Conservation (phyloP, 2,888 invertebrate species). For the Laspeyria flexula region DNA sequence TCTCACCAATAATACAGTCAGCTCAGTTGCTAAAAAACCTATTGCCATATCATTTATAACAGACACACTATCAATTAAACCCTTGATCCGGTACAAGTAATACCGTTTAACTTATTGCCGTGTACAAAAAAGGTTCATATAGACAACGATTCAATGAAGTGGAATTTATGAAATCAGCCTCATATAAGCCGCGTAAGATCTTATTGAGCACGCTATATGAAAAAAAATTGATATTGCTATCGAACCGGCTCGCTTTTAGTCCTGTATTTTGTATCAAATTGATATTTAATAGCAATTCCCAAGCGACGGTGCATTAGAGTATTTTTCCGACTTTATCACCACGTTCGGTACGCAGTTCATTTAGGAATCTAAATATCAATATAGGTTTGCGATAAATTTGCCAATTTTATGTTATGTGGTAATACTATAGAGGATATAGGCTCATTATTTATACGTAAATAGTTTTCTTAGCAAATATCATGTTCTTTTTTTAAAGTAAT, state of each 20-base stretch:
- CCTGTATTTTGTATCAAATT: conserved; percentile 12
- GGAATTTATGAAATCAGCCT: conserved; percentile 9
- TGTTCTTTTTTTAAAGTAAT: too few relatives aligned
- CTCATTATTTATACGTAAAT: too few relatives aligned
- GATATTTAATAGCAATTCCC: conserved; percentile 15
- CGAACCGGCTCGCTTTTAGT: conserved; percentile 11
- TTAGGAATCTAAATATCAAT: not conserved
- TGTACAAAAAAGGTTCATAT: not conserved
- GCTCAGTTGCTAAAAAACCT: too few relatives aligned
- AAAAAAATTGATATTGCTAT: conserved; percentile 28
- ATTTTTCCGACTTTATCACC: not conserved
- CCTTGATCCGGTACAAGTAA: not conserved
- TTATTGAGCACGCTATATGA: conserved; percentile 23
- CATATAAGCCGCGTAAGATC: conserved; percentile 15
- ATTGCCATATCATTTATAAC: too few relatives aligned
- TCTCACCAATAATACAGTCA: too few relatives aligned
- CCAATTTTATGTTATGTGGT: too few relatives aligned
- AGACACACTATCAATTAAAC: not conserved
- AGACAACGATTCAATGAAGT: conserved; percentile 7
- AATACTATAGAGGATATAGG: too few relatives aligned
- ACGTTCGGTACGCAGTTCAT: not conserved
- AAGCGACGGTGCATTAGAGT: not conserved
- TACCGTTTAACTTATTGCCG: not conserved
- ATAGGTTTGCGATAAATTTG: too few relatives aligned
- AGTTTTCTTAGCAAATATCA: too few relatives aligned